Conservation (phyloP, 2,797 vertebrate genomes). For the Neopelma chrysocephalum region DNA sequence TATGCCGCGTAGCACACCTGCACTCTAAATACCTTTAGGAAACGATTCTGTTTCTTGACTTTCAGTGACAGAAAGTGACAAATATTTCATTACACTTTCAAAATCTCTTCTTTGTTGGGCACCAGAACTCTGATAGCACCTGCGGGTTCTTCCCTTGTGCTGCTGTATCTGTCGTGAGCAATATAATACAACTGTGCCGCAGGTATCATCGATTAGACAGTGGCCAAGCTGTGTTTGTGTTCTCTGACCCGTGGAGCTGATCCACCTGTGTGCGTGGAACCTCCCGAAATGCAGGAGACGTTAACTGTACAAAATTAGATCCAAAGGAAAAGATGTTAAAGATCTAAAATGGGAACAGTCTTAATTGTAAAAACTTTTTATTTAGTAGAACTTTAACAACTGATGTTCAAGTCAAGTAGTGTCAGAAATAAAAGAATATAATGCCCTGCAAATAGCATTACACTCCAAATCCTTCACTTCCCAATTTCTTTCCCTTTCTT, state of each 20-base stretch:
- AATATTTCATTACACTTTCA: background rate
- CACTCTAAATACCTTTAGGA: background rate
- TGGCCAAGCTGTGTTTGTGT: background rate
- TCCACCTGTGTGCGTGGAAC: background rate
- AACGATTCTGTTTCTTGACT: background rate
- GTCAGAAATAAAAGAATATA: background rate
- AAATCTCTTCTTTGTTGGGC: background rate
- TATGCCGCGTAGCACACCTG: background rate
- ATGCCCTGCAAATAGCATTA: background rate
- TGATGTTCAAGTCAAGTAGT: background rate
- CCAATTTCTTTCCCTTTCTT: background rate
- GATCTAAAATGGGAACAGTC: background rate
- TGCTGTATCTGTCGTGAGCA: background rate
- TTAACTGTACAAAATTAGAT: background rate
- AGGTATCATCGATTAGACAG: background rate
- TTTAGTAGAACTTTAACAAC: background rate
- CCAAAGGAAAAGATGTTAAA: background rate
- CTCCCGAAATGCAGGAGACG: background rate
- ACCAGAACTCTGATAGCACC: background rate
- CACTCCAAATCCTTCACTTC: background rate
- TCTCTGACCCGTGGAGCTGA: background rate
- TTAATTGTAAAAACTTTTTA: background rate
- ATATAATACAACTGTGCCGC: fast-evolving
- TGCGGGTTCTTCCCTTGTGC: background rate
- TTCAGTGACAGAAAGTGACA: background rate